phyloP scores from a whole-genome alignment of 2,888 invertebrate species.

The Zele albiditarsus region DNA sequence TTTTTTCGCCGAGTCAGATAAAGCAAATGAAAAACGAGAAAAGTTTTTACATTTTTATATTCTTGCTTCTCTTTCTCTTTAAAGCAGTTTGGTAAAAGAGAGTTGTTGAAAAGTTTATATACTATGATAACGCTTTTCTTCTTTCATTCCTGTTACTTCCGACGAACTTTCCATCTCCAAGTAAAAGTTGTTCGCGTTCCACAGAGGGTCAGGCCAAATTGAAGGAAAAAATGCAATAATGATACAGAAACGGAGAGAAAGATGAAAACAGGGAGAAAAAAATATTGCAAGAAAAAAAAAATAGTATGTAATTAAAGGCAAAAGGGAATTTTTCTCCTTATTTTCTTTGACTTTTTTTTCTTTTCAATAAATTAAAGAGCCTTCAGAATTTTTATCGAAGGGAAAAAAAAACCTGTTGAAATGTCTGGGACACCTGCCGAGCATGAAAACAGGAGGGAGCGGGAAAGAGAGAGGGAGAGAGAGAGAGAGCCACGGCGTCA shows the following conservation, averaged over 20 bases:
- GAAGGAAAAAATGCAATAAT: not conserved
- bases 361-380: conserved; percentile 3
- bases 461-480: conserved; percentile 1
- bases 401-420: conserved; percentile 38
- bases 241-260: not conserved
- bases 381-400: conserved; percentile 13
- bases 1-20: conserved; percentile 16
- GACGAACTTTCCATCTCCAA: conserved; percentile 38
- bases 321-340: not conserved
- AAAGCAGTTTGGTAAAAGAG: conserved; percentile 32
- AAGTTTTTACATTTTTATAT: conserved; percentile 17
- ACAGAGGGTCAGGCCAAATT: not conserved
- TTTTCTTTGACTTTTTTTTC: not conserved
- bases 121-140: conserved; percentile 31
- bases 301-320: not conserved
- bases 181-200: conserved; percentile 5
- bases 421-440: conserved; percentile 45
- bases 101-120: conserved; percentile 39
- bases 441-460: conserved; percentile 21
- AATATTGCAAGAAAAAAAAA: conserved; percentile 12
- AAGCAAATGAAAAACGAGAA: conserved; percentile 40
- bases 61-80: not conserved
- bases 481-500: conserved; percentile 19
- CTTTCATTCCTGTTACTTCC: conserved; percentile 12
- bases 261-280: not conserved